Evolutionary conservation across 2,797 vertebrate genomes (phyloP), one percentile per base, ranked within the genome.

Genomic region (Gymnodraco acuticeps): DNA sequence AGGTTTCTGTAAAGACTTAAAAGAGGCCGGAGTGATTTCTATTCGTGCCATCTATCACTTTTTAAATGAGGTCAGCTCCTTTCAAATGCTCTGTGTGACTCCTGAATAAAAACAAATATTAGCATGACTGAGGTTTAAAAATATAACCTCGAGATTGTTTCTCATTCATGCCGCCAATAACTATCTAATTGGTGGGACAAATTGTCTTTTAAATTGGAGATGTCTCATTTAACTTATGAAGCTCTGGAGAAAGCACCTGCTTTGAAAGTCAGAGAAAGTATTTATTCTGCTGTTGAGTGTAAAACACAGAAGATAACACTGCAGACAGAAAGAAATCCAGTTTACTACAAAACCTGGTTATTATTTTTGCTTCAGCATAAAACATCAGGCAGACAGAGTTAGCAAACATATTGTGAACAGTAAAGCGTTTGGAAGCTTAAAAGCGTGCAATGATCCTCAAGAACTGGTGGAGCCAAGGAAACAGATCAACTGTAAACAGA

Each of bases 61-160:
- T 47, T 77, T 67, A 70, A 88, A 81, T 19, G 42, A 58, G 83
- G 81, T 84, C 85, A 62, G 45, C 33, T 69, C 53, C 70, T 75
- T 58, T 76, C 38, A 69, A 73, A 75, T 2, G 70, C 72, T 75
- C 43, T 0, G 27, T 50, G 77, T 68, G 63, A 14, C 73, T 56
- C 33, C 50, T 66, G 64, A 80, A 80, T 84, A 38, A 38, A 38
- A 55, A 76, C 82, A 82, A 81, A 68, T 80, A 65, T 72, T 38
- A 10, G 60, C n/a, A 33, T 56, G 59, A 80, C 53, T 85, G 79
- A 5, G 8, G 20, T 73, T 71, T 61, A 69, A 74, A 80, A 69
- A 79, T 65, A 64, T 9, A 69, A 79, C 46, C 62, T 16, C 9
- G 2, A 16, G 62, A 82, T 65, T 23, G 19, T 19, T 61, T 69